Evolutionary conservation across 2,888 invertebrate genomes (phyloP).

Genomic region (Molanna angustata): DNA sequence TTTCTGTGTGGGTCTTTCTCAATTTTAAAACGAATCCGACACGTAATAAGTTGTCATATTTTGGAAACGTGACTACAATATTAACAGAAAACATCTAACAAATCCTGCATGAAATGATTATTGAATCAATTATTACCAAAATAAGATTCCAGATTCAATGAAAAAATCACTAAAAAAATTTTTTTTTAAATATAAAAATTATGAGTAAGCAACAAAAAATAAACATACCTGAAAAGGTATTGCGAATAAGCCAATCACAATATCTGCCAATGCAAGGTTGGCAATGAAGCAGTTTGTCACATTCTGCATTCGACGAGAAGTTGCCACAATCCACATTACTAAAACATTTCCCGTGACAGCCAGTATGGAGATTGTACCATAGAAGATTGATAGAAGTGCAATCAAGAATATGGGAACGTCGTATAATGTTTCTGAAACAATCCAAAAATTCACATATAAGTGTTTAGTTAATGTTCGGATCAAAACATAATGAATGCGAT

Average conservation of each 20-base stretch:
- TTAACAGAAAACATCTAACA: too few species aligned
- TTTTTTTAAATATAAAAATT: not conserved
- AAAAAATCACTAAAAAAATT: not conserved
- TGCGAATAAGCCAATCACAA: constrained; percentile 80
- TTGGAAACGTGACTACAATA: too few species aligned
- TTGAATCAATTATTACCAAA: too few species aligned
- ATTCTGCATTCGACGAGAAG: constrained; percentile 75
- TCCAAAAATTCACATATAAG: too few species aligned
- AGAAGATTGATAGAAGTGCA: constrained; percentile 70
- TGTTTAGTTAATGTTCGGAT: too few species aligned
- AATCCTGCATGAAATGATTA: too few species aligned
- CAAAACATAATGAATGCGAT: too few species aligned
- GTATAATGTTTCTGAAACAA: constrained; percentile 63
- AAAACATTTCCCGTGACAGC: constrained; percentile 80
- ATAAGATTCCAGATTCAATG: not conserved
- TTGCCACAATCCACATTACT: constrained; percentile 83
- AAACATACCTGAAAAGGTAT: constrained; percentile 71
- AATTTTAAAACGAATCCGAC: too few species aligned
- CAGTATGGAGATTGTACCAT: constrained; percentile 77
- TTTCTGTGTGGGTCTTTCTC: too few species aligned
- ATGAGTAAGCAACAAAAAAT: too few species aligned
- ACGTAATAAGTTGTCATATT: too few species aligned
- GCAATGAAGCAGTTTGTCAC: constrained; percentile 85
- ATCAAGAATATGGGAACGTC: constrained; percentile 73
- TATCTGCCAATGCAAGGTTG: constrained; percentile 82